phyloP scores from a whole-genome alignment of 2,888 invertebrate species.

The Erebia palarica region DNA sequence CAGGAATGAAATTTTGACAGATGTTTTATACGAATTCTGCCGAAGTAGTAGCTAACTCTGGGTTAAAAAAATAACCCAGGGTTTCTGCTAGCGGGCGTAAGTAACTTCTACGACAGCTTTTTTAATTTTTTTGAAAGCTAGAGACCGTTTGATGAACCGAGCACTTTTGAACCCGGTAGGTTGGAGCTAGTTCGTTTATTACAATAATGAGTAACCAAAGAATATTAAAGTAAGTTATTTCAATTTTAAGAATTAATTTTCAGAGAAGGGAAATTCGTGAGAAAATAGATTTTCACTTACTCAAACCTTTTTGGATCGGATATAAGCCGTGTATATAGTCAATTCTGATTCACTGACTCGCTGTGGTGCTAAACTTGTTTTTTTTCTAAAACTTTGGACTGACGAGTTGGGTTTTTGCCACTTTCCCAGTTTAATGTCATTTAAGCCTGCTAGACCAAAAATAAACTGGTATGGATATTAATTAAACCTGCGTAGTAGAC shows the following conservation, averaged over 20 bases:
- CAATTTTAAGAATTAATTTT: background rate
- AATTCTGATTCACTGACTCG: constrained; percentile 4
- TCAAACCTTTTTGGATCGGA: background rate
- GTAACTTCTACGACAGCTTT: too few species aligned
- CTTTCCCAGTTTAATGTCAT: constrained; percentile 7
- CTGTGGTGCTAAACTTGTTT: constrained; percentile 8
- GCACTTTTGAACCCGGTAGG: too few species aligned
- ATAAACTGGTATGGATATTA: background rate
- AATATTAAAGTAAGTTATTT: too few species aligned
- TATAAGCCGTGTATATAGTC: background rate
- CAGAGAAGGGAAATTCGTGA: background rate
- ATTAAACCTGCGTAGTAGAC: background rate
- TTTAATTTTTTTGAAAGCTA: too few species aligned
- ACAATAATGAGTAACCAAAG: too few species aligned
- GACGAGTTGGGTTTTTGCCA: constrained; percentile 16
- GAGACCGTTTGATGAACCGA: too few species aligned
- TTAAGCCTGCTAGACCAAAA: background rate
- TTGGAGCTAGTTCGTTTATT: too few species aligned
- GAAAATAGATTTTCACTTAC: background rate
- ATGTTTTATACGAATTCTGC: too few species aligned
- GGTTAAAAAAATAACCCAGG: too few species aligned
- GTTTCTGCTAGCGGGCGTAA: too few species aligned
- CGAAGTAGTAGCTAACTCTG: too few species aligned
- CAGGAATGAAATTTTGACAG: too few species aligned
- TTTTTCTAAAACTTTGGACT: constrained; percentile 3